phyloP scores from a whole-genome alignment of 1,140 invertebrate genomes.

The Glossosoma conforme region DNA sequence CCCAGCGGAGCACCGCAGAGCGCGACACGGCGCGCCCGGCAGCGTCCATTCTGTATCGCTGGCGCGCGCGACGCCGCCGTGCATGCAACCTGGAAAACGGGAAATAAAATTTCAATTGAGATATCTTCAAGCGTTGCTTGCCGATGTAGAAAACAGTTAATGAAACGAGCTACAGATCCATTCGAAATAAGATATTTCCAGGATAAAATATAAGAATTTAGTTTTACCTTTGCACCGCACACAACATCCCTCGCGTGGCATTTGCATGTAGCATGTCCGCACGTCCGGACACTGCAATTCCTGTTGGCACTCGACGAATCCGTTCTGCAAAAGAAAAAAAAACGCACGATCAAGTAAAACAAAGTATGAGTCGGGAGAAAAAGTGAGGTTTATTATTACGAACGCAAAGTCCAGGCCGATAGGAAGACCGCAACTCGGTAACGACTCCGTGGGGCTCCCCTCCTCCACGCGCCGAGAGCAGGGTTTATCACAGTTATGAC shows the following conservation, averaged over 20 bases:
- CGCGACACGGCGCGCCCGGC: slow-evolving; percentile 62
- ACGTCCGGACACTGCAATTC: slow-evolving; percentile 61
- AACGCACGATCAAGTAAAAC: background rate
- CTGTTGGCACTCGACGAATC: slow-evolving; percentile 64
- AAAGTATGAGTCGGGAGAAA: too few species aligned
- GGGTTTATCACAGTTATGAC: too few species aligned
- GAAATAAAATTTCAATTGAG: background rate
- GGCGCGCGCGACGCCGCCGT: slow-evolving; percentile 63
- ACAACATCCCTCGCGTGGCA: slow-evolving; percentile 58
- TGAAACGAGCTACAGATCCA: background rate
- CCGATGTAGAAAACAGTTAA: background rate
- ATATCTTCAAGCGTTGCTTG: background rate
- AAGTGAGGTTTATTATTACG: too few species aligned
- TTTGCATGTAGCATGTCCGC: slow-evolving; percentile 63
- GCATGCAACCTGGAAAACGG: slow-evolving; percentile 64
- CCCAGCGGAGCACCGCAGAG: slow-evolving; percentile 73
- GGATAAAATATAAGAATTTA: background rate
- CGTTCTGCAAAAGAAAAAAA: slow-evolving; percentile 55
- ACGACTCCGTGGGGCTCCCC: too few species aligned
- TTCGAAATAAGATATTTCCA: background rate
- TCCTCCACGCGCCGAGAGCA: too few species aligned
- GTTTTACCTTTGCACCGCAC: slow-evolving; percentile 62
- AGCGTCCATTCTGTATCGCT: slow-evolving; percentile 75
- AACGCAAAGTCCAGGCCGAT: too few species aligned
- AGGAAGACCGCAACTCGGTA: too few species aligned